Evolutionary conservation across 64 coral and sea anemone species (phyloP).

Genomic region (Pachyseris speciosa): DNA sequence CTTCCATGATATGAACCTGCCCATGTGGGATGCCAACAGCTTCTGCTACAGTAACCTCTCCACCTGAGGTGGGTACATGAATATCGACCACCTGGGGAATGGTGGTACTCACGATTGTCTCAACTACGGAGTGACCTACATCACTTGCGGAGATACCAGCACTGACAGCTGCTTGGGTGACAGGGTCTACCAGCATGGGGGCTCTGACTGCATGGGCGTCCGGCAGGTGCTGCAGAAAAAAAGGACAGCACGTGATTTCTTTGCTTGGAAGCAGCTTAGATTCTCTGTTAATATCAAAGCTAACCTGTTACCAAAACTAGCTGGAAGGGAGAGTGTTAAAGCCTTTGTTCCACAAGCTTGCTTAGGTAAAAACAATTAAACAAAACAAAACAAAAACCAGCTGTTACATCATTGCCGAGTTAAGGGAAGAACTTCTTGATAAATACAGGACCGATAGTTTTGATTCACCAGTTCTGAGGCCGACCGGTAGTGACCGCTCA

Average conservation of each 20-base stretch:
- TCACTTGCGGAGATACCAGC: conserved; percentile 91
- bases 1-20: conserved; percentile 70
- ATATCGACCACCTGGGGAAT: conserved; percentile 83
- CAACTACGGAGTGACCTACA: conserved; percentile 70
- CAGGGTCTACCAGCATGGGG: conserved; percentile 75
- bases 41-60: conserved; percentile 51
- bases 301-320: not conserved
- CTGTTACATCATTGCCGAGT: too few relatives aligned
- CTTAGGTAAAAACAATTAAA: too few relatives aligned
- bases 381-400: too few relatives aligned
- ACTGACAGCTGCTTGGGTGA: conserved; percentile 92
- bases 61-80: conserved; percentile 40
- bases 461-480: too few relatives aligned
- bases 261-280: not conserved
- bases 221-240: conserved; percentile 61
- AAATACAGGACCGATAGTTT: too few relatives aligned
- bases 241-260: not conserved
- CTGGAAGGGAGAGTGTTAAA: too few relatives aligned
- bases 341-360: too few relatives aligned
- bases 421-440: too few relatives aligned
- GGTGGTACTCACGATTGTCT: conserved; percentile 75
- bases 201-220: conserved; percentile 64
- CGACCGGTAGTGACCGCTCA: too few relatives aligned
- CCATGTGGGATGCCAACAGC: not conserved
- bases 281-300: not conserved